Evolutionary conservation across 2,888 invertebrate species (phyloP), one percentile per base, ranked within the genome.

Genomic region (Rhopalosiphum nymphaeae): DNA sequence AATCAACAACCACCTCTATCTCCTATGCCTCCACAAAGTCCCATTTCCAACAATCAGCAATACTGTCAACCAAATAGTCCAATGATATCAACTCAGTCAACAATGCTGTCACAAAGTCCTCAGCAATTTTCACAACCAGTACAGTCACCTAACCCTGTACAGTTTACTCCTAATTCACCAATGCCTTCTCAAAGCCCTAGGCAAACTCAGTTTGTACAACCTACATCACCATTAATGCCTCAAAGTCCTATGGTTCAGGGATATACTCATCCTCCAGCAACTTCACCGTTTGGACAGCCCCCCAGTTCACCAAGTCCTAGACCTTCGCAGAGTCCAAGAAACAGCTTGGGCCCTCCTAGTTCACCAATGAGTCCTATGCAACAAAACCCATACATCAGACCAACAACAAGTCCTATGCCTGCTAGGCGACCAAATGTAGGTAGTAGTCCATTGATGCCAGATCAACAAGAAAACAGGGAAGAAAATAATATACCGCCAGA

Each of bases 391-490:
- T 95, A 95, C 42, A 96, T 96, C 96, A 94, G 92, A 56, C 95
- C 94, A 61, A 92, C 91, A n/a, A 94, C 91, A n/a, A 95, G 95
- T 84, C 95, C 95, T 42, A 94, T 95, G 87, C 96, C 96, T 21
- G 96, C 96, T 61, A 96, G 96, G 95, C 96, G 96, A 95, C 96
- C 96, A 13, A 49, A 96, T 94, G 95, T 95, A 84, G 95, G 95
- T 91, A 96, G 96, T 94, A 96, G 96, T 78, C 96, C 96, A 10
- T 96, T 96, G 7, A 96, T 96, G 96, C 96, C 97, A 0, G 97
- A 97, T 95, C 95, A 96, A 95, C 94, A 95, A 95, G 94, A 95
- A 46, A 87, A 94, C 88, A 92, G 95, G 57, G 94, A 94, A 94
- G 94, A 94, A 86, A 94, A 36, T 53, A 94, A 94, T 87, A 91